Percentiles rank a stretch among this genome's conserved stretches.
phyloP scores from a whole-genome alignment of 1,140 invertebrate genomes.

The Drosophila ohnishii region DNA sequence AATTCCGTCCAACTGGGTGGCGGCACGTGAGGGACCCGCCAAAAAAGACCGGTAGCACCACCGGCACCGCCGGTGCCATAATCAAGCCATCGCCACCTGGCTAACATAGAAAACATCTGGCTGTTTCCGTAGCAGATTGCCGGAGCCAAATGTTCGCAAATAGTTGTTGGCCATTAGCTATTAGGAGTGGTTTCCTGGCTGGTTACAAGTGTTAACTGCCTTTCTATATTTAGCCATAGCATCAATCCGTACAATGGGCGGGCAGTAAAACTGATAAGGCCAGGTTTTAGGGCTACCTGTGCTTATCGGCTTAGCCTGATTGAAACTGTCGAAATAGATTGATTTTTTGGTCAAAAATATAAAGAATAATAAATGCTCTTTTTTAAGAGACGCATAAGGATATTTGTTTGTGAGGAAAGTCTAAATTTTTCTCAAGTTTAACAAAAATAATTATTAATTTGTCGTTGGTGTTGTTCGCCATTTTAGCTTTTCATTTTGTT shows the following conservation, averaged over 20 bases:
- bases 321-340: background rate
- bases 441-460: too few species aligned
- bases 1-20: constrained; percentile 21
- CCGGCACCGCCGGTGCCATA: constrained; percentile 1
- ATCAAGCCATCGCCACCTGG: constrained; percentile 9
- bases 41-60: constrained; percentile 41
- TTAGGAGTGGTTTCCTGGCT: constrained; percentile 17
- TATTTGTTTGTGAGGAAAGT: too few species aligned
- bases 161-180: constrained; percentile 1
- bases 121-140: background rate
- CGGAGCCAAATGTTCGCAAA: background rate
- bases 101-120: constrained; percentile 24
- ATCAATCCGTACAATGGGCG: background rate
- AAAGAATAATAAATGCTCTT: background rate
- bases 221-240: constrained; percentile 26
- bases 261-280: constrained; percentile 7
- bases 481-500: too few species aligned
- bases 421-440: too few species aligned
- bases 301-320: constrained; percentile 6
- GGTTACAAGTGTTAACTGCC: constrained; percentile 18
- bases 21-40: constrained; percentile 19
- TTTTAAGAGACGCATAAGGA: too few species aligned
- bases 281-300: background rate
- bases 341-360: too few species aligned
- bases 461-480: too few species aligned